Conservation (phyloP, 2,888 invertebrate species). For the Dendrolimus pini region DNA sequence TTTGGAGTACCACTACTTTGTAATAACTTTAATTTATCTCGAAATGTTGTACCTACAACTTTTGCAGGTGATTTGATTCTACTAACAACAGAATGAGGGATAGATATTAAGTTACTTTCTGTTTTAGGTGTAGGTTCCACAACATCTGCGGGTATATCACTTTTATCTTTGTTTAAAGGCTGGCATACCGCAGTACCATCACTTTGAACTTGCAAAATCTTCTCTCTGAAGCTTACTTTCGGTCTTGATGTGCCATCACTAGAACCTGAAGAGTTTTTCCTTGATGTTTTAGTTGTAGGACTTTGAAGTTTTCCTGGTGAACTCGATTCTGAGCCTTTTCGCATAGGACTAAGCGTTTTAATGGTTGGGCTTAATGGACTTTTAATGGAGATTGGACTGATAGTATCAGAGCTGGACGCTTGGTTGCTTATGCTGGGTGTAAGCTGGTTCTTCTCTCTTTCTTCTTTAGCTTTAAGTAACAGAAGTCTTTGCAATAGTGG, state of each 20-base stretch:
- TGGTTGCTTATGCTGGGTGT: conserved; percentile 61
- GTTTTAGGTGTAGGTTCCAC: conserved; percentile 66
- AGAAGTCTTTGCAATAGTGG: conserved; percentile 85
- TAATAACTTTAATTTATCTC: conserved; percentile 67
- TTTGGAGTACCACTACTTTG: conserved; percentile 46
- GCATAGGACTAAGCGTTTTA: conserved; percentile 65
- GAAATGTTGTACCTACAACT: conserved; percentile 62
- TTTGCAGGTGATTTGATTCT: conserved; percentile 73
- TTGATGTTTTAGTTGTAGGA: conserved; percentile 60
- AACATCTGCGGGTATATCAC: conserved; percentile 61
- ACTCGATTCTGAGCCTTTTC: conserved; percentile 67
- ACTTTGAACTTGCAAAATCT: conserved; percentile 76
- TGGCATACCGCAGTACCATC: conserved; percentile 67
- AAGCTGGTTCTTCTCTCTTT: conserved; percentile 71
- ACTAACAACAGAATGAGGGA: conserved; percentile 70
- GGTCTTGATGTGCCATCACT: conserved; percentile 63
- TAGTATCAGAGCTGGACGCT: conserved; percentile 71
- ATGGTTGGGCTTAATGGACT: conserved; percentile 70
- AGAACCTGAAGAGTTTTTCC: conserved; percentile 67
- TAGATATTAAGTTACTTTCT: conserved; percentile 63
- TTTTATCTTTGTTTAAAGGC: conserved; percentile 56
- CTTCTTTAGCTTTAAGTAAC: conserved; percentile 85
- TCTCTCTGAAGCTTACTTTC: conserved; percentile 79
- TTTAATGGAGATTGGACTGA: conserved; percentile 69
- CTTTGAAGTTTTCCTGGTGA: conserved; percentile 70